phyloP scores from a whole-genome alignment of 2,888 invertebrate genomes.

The Eristalis pertinax region DNA sequence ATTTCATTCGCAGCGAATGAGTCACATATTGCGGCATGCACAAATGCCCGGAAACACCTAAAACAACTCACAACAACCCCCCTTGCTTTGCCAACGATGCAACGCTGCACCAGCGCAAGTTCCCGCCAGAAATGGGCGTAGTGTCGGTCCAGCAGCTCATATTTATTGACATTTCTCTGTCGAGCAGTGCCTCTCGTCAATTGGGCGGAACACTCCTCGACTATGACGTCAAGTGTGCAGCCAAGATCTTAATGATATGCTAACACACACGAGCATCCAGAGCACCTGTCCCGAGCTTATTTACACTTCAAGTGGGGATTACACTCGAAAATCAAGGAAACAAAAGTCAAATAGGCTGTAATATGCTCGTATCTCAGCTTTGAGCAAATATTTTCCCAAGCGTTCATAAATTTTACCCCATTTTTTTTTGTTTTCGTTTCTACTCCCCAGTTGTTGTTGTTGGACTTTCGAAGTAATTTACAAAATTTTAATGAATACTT shows the following conservation, averaged over 20 bases:
- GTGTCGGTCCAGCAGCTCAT: not conserved
- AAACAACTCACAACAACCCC: not conserved
- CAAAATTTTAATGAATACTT: slow-evolving; percentile 44
- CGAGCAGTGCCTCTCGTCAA: not conserved
- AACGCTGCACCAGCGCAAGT: not conserved
- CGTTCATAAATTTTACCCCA: not conserved
- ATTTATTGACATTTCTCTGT: not conserved
- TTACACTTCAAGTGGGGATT: not conserved
- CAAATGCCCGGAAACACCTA: not conserved
- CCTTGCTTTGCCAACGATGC: not conserved
- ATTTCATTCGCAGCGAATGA: not conserved
- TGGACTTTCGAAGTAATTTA: slow-evolving; percentile 24
- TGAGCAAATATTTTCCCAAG: not conserved
- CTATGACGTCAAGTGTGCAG: not conserved
- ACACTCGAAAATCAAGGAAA: not conserved
- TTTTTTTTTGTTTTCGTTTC: not conserved
- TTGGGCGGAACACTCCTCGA: not conserved
- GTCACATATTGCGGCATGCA: not conserved
- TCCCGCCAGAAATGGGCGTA: not conserved
- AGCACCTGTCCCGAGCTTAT: not conserved
- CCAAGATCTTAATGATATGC: not conserved
- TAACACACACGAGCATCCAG: not conserved
- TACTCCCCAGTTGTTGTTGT: not conserved
- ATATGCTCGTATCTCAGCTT: not conserved
- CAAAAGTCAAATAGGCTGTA: not conserved